A percentile compares a stretch with the other conserved stretches of the same genome.
Conservation (phyloP, 2,113 vertebrate genomes). For the Aspiorhynchus laticeps region DNA sequence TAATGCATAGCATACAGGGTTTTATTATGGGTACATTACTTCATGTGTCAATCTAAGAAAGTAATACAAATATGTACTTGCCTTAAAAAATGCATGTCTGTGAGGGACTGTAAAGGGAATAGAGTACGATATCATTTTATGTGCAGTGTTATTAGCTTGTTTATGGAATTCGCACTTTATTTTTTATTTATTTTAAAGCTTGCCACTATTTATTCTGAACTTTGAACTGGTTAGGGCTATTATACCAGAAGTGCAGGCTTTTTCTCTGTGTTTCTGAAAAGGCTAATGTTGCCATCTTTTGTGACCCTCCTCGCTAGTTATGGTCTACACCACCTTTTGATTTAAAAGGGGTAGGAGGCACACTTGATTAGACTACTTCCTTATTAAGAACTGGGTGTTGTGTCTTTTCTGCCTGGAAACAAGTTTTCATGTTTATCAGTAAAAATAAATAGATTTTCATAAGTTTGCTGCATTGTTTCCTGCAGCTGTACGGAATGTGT, state of each 20-base stretch:
- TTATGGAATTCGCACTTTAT: neutral
- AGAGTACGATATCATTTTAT: neutral
- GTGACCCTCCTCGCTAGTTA: constrained; percentile 13
- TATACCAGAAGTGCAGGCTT: neutral
- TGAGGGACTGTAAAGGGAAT: neutral
- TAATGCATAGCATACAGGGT: neutral
- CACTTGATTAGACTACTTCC: neutral
- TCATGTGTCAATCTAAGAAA: neutral
- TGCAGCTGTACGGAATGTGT: no score
- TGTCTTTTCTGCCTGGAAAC: neutral
- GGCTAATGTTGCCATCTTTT: constrained; percentile 10
- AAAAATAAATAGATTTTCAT: neutral
- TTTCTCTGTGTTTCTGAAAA: constrained; percentile 17
- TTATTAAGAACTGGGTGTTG: constrained; percentile 1
- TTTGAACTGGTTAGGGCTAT: neutral
- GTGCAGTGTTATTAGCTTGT: neutral
- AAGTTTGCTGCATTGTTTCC: neutral
- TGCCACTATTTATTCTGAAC: neutral
- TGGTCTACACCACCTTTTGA: constrained; percentile 7
- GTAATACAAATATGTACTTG: neutral
- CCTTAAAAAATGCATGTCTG: neutral
- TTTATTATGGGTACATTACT: neutral
- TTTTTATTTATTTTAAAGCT: neutral
- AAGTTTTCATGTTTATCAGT: neutral
- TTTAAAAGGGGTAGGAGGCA: constrained; percentile 11